Evolutionary conservation across 2,888 invertebrate species (phyloP).

Genomic region (Cephus rjabovi): DNA sequence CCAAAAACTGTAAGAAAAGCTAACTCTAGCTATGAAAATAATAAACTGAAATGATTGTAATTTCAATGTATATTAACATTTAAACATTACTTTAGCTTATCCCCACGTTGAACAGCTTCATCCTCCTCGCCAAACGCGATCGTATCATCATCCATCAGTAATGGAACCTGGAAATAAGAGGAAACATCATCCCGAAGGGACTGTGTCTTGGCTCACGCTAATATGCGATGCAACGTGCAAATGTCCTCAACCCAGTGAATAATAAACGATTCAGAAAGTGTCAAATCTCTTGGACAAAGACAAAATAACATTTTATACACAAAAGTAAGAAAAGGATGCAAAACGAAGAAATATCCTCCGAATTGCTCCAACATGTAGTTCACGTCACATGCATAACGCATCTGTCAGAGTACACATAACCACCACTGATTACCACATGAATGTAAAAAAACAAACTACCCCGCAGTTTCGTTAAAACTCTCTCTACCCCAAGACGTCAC

Average conservation of each 20-base stretch:
- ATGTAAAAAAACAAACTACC: neutral
- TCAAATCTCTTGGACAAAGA: neutral
- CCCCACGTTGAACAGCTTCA: conserved; percentile 67
- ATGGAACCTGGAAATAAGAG: conserved; percentile 77
- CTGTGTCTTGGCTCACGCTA: neutral
- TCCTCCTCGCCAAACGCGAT: conserved; percentile 90
- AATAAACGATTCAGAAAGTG: neutral
- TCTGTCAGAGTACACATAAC: too few relatives aligned
- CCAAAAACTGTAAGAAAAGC: conserved; percentile 6
- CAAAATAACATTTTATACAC: neutral
- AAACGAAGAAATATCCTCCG: neutral
- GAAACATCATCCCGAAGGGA: conserved; percentile 37
- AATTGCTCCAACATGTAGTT: too few relatives aligned
- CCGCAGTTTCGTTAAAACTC: neutral
- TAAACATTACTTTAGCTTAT: conserved; percentile 61
- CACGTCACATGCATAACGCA: too few relatives aligned
- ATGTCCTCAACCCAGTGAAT: too few relatives aligned
- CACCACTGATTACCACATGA: too few relatives aligned
- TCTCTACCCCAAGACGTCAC: neutral
- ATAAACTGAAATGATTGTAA: neutral
- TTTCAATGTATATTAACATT: too few relatives aligned
- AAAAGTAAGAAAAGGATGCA: neutral
- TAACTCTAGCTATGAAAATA: conserved; percentile 24
- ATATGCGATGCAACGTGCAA: too few relatives aligned
- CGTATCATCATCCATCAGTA: conserved; percentile 85